These are phyloP conservation scores for Leucophenga maculata DNA, from an alignment of 2,888 invertebrate species.

Conservation along the genomic window DNA sequence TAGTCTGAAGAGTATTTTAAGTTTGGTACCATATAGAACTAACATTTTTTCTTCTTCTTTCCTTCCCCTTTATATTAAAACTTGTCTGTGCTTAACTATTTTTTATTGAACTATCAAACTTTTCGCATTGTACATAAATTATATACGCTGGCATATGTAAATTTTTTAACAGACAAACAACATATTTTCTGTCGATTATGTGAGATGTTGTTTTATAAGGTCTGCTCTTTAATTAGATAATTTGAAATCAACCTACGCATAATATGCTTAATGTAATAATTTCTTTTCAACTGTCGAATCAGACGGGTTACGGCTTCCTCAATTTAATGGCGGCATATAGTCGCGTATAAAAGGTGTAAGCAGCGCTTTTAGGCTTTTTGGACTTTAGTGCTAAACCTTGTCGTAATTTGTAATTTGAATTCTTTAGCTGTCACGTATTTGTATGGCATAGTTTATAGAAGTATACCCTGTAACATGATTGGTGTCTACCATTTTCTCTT, in stretches of 20 bases:
- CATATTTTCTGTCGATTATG: conserved; percentile 40
- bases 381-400: neutral
- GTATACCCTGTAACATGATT: too few relatives aligned
- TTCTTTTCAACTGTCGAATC: conserved; percentile 1
- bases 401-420: neutral
- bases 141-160: conserved; percentile 15
- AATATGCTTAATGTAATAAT: neutral
- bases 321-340: conserved; percentile 10
- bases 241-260: too few relatives aligned
- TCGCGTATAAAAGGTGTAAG: neutral
- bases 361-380: neutral
- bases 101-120: neutral
- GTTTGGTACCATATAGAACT: too few relatives aligned
- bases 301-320: neutral
- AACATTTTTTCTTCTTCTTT: too few relatives aligned
- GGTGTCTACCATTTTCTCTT: too few relatives aligned
- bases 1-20: too few relatives aligned
- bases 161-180: conserved; percentile 18
- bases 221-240: too few relatives aligned
- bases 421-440: neutral
- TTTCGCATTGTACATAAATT: conserved; percentile 9
- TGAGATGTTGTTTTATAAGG: conserved; percentile 20
- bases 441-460: too few relatives aligned
- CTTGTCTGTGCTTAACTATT: neutral
- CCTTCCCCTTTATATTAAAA: too few relatives aligned